A percentile compares a stretch with the other conserved stretches of the same genome.
These are phyloP conservation scores for Eubasilissa splendida DNA, from an alignment of 2,888 invertebrate species.

Conservation along the genomic window DNA sequence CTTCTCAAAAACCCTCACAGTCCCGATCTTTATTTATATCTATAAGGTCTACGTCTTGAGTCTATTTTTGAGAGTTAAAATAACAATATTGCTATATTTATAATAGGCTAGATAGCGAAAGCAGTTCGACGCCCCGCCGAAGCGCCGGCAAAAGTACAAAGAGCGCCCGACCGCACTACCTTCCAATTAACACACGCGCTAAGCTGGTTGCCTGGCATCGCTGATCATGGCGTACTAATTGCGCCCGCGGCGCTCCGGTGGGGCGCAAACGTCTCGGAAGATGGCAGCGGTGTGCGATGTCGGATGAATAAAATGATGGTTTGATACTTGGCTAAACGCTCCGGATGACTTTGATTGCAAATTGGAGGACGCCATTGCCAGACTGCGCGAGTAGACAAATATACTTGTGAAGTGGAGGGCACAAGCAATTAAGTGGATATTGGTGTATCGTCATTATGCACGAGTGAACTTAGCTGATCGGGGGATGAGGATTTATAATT, in stretches of 20 bases:
- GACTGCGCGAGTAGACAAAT: constrained; percentile 41
- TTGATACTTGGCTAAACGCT: constrained; percentile 38
- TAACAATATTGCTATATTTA: no score
- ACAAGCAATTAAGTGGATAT: constrained; percentile 24
- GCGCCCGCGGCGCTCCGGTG: constrained; percentile 45
- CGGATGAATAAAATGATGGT: constrained; percentile 34
- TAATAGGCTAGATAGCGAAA: no score
- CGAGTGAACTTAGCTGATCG: not conserved
- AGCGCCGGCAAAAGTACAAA: constrained; percentile 15
- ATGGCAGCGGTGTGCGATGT: constrained; percentile 38
- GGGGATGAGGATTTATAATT: no score
- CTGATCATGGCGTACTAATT: constrained; percentile 49
- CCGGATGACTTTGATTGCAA: constrained; percentile 20
- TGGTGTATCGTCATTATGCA: constrained; percentile 9
- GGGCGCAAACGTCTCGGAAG: constrained; percentile 44
- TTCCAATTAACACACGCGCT: constrained; percentile 53
- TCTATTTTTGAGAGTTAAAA: no score
- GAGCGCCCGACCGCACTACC: constrained; percentile 43
- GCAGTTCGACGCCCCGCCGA: constrained; percentile 8
- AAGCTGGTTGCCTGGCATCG: constrained; percentile 42
- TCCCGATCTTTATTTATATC: no score
- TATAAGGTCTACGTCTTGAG: no score
- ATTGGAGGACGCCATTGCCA: constrained; percentile 22
- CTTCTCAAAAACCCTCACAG: no score
- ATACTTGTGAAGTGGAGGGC: not conserved